These are phyloP conservation scores for Gorsachius magnificus DNA, from an alignment of 2,797 vertebrate species.

Conservation along the genomic window DNA sequence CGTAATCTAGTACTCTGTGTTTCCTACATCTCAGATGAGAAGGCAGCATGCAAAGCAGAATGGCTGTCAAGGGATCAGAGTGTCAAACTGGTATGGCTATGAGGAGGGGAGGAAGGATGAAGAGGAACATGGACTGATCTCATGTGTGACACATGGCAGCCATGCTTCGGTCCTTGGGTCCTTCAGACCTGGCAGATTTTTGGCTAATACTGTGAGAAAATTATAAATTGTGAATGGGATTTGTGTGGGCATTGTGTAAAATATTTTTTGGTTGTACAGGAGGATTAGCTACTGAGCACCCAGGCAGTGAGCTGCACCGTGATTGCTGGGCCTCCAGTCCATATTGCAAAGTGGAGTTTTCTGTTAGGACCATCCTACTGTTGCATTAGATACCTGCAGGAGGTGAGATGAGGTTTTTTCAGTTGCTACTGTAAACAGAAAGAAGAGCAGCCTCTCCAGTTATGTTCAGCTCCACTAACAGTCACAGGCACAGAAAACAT, in stretches of 20 bases:
- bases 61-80: neutral
- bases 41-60: neutral
- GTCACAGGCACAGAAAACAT: neutral
- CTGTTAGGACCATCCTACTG: neutral
- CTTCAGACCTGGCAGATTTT: neutral
- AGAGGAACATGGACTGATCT: neutral
- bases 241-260: neutral
- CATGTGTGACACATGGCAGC: neutral
- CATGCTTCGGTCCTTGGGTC: neutral
- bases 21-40: neutral
- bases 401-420: neutral
- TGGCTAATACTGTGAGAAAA: neutral
- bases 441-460: neutral
- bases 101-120: neutral
- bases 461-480: neutral
- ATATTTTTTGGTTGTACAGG: neutral
- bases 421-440: neutral
- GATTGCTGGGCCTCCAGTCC: neutral
- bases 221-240: neutral
- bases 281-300: neutral
- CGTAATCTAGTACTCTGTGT: neutral
- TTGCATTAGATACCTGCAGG: neutral
- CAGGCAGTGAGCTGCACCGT: neutral
- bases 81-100: neutral
- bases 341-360: neutral